phyloP scores from a whole-genome alignment of 2,113 vertebrate genomes.

The Phyllopteryx taeniolatus region DNA sequence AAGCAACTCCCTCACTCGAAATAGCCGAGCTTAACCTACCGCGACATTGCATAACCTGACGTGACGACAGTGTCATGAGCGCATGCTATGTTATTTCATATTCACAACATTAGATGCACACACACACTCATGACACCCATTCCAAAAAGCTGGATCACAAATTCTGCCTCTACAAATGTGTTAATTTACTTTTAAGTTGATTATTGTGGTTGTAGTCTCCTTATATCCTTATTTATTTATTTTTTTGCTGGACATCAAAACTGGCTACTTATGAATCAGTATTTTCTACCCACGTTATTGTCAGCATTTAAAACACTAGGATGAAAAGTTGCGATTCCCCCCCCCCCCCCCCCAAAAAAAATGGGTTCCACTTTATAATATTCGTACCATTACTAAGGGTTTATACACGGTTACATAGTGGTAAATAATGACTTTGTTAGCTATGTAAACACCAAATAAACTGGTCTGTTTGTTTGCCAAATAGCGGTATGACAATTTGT shows the following conservation, averaged over 20 bases:
- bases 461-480: no score
- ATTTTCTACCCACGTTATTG: no score
- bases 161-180: background rate
- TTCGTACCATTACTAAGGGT: background rate
- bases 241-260: no score
- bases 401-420: background rate
- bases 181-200: no score
- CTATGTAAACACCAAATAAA: background rate
- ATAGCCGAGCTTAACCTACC: conserved; percentile 31
- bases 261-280: no score
- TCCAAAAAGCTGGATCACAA: background rate
- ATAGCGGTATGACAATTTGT: no score
- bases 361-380: background rate
- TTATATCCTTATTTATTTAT: no score
- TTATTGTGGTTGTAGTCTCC: no score
- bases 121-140: background rate
- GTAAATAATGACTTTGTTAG: background rate
- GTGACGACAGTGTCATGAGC: background rate
- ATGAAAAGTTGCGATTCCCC: no score
- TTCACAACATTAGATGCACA: no score
- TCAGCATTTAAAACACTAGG: background rate
- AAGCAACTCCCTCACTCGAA: conserved; percentile 21
- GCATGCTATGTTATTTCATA: background rate
- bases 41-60: background rate
- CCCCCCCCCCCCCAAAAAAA: background rate